Base-by-base conservation (phyloP, 2,888 invertebrate genomes). In the Unio delphinus region DNA sequence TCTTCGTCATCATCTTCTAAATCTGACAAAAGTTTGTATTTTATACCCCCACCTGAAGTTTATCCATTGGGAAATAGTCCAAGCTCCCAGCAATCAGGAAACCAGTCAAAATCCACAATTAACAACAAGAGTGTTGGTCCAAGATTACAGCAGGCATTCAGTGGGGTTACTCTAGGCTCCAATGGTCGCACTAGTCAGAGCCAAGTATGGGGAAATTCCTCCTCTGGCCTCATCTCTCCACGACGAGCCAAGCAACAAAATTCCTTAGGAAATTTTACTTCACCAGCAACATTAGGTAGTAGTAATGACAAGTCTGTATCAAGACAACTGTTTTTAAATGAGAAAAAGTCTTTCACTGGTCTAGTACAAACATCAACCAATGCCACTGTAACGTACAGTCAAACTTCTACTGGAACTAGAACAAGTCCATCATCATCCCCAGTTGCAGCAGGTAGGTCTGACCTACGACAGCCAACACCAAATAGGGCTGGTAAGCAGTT, bases 251-350 rank as follows among this genome's bases (percentile, higher is more conserved):
- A 69, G 23, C 61, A 67, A 2, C 79, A 79, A 66, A 59, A 64
- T 34, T 45, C 64, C 20, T 28, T 74, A 1, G 68, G 72, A 23
- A 63, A 68, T 18, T 76, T 74, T 30, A 78, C 81, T 17, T 65
- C 69, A 60, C 70, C 75, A 28, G 67, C 76, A 55, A 80, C 77
- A 26, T 78, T 78, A 74, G 84, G 84, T 65, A 83, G 83, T 63
- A 75, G 73, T 20, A 63, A 63, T 26, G 82, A 81, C 54, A 83
- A 86, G 71, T 81, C 72, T 20, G 84, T 85, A 28, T 81, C 82
- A 3, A 80, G 90, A 55, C 90, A 89, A 78, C 80, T 89, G 60
- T 89, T 89, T 72, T 83, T 86, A 20, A 77, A 75, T 54, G 88
- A 87, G 55, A 75, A 68, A 60, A 76, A 79, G 30, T 68, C 77